These are phyloP conservation scores for Alethe diademata DNA, from an alignment of 2,113 vertebrate species.

Conservation along the genomic window DNA sequence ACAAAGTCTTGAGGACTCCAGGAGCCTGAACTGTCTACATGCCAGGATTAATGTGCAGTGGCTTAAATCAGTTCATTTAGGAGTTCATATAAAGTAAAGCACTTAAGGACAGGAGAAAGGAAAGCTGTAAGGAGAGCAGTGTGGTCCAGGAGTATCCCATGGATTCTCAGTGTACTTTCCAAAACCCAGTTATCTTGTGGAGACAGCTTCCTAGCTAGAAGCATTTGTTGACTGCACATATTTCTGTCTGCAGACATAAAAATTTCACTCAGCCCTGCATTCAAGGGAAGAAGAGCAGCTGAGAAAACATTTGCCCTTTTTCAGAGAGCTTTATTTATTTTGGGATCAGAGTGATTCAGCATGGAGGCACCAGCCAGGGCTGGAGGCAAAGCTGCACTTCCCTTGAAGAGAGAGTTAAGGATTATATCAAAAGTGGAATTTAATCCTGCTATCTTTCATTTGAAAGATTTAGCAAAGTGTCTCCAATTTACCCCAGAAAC, in stretches of 20 bases:
- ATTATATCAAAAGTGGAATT: slow-evolving; percentile 1
- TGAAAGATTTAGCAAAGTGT: background rate
- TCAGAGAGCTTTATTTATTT: slow-evolving; percentile 38
- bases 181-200: background rate
- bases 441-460: background rate
- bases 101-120: background rate
- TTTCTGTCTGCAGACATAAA: slow-evolving; percentile 31
- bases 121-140: background rate
- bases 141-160: background rate
- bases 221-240: background rate
- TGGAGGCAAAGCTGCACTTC: background rate
- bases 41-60: background rate
- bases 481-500: background rate
- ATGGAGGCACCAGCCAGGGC: slow-evolving; percentile 2
- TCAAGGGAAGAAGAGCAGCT: slow-evolving; percentile 34
- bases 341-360: slow-evolving; percentile 5
- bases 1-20: background rate
- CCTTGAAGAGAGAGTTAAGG: background rate
- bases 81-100: background rate
- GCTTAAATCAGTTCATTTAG: background rate
- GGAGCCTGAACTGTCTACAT: background rate
- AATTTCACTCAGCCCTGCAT: background rate
- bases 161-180: background rate
- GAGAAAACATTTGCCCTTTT: slow-evolving; percentile 44
- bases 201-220: background rate